Evolutionary conservation across 2,888 invertebrate species (phyloP).

Genomic region (Trissonchulus latispiculum): DNA sequence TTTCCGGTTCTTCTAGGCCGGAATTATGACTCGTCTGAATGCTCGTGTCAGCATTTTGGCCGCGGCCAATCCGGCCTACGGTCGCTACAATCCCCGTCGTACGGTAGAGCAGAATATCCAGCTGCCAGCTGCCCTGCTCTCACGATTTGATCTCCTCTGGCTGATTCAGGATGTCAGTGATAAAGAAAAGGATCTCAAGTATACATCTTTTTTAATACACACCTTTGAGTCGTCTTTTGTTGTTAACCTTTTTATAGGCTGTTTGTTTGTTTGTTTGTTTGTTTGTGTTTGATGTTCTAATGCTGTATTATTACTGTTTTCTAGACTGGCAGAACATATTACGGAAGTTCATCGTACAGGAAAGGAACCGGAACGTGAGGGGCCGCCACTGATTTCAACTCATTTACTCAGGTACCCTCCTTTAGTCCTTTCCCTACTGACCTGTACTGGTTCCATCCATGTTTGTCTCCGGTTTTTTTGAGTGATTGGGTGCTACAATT

Average conservation of each 20-base stretch:
- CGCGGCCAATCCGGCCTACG: conserved; percentile 97
- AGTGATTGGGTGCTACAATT: too few relatives aligned
- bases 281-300: too few relatives aligned
- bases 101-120: conserved; percentile 95
- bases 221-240: too few relatives aligned
- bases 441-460: too few relatives aligned
- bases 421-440: too few relatives aligned
- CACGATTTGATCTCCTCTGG: conserved; percentile 92
- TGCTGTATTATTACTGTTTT: too few relatives aligned
- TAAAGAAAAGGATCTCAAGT: conserved; percentile 58
- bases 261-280: too few relatives aligned
- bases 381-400: background rate
- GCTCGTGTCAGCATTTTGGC: conserved; percentile 94
- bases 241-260: too few relatives aligned
- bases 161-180: conserved; percentile 70
- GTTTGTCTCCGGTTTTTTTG: too few relatives aligned
- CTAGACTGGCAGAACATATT: conserved; percentile 81
- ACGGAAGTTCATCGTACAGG: conserved; percentile 90
- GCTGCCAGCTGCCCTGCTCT: conserved; percentile 87
- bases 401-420: background rate
- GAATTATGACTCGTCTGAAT: conserved; percentile 95
- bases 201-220: too few relatives aligned
- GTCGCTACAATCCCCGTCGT: conserved; percentile 88
- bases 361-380: conserved; percentile 54
- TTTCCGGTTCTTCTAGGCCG: conserved; percentile 69